Conservation (phyloP, 2,113 vertebrate species). For the Caloenas nicobarica region DNA sequence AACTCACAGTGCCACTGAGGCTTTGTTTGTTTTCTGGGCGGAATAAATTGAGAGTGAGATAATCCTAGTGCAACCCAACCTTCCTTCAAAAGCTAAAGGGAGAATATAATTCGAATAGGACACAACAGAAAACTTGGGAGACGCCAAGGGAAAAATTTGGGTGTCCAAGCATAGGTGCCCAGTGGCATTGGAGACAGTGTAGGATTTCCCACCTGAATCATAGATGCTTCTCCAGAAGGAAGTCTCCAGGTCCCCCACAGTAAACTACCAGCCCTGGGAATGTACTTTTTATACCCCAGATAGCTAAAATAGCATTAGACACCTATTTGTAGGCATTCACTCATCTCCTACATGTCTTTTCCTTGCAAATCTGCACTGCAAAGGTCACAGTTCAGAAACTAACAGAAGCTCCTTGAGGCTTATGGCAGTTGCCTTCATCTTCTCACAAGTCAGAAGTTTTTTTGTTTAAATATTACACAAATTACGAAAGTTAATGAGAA, state of each 20-base stretch:
- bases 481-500: not conserved
- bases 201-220: not conserved
- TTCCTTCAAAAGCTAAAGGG: not conserved
- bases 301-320: not conserved
- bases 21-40: not conserved
- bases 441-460: not conserved
- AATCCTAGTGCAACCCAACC: not conserved
- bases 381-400: not conserved
- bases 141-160: not conserved
- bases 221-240: not conserved
- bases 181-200: rapidly evolving
- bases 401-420: not conserved
- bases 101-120: not conserved
- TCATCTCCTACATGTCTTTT: not conserved
- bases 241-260: not conserved
- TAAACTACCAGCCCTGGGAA: not conserved
- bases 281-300: not conserved
- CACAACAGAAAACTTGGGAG: not conserved
- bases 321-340: not conserved
- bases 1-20: not conserved
- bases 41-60: not conserved
- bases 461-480: not conserved
- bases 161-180: not conserved
- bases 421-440: not conserved
- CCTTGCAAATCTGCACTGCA: not conserved